Percentiles rank a stretch among this genome's conserved stretches.
These are phyloP conservation scores for Luperina nickerlii DNA, from an alignment of 2,888 invertebrate species.

Conservation along the genomic window DNA sequence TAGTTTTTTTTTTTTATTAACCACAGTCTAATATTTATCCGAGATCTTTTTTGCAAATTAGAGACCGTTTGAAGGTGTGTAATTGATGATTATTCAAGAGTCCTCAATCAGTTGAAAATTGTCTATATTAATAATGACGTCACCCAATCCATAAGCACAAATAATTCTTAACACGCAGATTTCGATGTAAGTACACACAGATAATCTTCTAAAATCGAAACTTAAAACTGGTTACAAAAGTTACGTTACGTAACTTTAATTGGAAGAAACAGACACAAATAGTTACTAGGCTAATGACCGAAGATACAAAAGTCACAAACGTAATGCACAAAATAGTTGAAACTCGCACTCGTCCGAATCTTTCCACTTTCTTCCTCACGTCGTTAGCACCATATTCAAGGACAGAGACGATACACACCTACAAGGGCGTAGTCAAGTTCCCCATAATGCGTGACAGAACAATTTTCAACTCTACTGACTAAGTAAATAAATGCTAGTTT, in stretches of 20 bases:
- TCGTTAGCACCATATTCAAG: slow-evolving; percentile 85
- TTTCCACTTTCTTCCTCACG: slow-evolving; percentile 73
- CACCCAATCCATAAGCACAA: slow-evolving; percentile 4
- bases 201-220: slow-evolving; percentile 4
- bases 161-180: slow-evolving; percentile 19
- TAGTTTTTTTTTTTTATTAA: not conserved
- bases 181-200: slow-evolving; percentile 12
- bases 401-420: slow-evolving; percentile 81
- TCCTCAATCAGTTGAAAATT: slow-evolving; percentile 18
- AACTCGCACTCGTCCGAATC: slow-evolving; percentile 54
- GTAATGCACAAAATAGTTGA: slow-evolving; percentile 55
- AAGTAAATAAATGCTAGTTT: slow-evolving; percentile 73
- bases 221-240: slow-evolving; percentile 46
- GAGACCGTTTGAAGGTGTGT: not conserved
- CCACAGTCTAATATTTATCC: no score
- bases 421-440: slow-evolving; percentile 80
- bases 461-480: slow-evolving; percentile 73
- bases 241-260: slow-evolving; percentile 38
- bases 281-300: slow-evolving; percentile 43
- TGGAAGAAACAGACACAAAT: slow-evolving; percentile 11
- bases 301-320: slow-evolving; percentile 23
- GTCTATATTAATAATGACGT: slow-evolving; percentile 28
- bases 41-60: slow-evolving; percentile 8
- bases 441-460: slow-evolving; percentile 65
- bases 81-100: slow-evolving; percentile 10